Evolutionary conservation across 2,113 vertebrate species (phyloP).

Genomic region (Phrynosoma platyrhinos): DNA sequence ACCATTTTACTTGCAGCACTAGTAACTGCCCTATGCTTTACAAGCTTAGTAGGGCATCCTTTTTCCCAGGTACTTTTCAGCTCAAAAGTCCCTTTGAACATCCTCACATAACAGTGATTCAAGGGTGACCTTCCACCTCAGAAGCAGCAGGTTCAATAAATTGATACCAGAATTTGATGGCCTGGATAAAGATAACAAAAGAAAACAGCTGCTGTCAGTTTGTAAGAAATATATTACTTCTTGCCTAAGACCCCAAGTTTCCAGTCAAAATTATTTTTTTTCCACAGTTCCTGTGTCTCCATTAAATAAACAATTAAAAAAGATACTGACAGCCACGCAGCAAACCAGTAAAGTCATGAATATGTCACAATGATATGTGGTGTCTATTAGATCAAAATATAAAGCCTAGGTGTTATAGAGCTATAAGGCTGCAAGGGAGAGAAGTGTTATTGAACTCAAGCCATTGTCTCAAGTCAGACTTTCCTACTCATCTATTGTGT

Average conservation of each 20-base stretch:
- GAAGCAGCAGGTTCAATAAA: not conserved
- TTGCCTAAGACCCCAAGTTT: not conserved
- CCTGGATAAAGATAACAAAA: conserved; percentile 25
- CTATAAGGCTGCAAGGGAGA: not conserved
- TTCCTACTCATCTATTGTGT: not conserved
- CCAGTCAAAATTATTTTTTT: not conserved
- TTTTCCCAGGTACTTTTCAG: not conserved
- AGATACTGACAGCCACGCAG: not conserved
- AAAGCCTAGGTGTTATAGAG: not conserved
- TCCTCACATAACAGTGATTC: conserved; percentile 3
- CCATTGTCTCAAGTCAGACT: not conserved
- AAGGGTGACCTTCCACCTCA: conserved; percentile 3
- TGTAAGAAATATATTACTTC: conserved; percentile 5
- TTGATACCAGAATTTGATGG: conserved; percentile 6
- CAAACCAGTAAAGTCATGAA: conserved; percentile 9
- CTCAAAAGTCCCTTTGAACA: not conserved
- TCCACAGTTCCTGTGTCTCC: not conserved
- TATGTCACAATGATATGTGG: conserved; percentile 15
- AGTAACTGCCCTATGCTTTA: not conserved
- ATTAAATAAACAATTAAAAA: conserved; percentile 21
- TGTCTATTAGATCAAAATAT: conserved; percentile 1
- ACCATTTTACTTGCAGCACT: not conserved
- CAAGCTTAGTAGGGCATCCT: not conserved
- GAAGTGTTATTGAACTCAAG: not conserved
- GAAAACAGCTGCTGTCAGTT: not conserved